Conservation (phyloP, 2,113 vertebrate species). For the Mormyrus iriodes region DNA sequence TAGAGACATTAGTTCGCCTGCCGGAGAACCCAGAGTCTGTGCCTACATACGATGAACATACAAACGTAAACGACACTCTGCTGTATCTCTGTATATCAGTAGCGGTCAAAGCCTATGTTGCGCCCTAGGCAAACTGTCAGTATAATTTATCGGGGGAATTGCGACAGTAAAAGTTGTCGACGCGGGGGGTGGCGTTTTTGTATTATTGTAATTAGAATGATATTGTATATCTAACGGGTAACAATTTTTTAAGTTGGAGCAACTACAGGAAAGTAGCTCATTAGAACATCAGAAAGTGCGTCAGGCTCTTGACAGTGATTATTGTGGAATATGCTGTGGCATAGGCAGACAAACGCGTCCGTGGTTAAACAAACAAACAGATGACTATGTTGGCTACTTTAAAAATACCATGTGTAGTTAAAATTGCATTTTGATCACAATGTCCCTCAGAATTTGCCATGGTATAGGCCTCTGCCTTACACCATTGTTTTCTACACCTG, state of each 20-base stretch:
- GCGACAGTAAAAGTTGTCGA: background rate
- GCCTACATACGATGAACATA: too few species aligned
- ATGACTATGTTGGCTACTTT: background rate
- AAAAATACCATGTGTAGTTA: background rate
- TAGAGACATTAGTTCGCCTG: background rate
- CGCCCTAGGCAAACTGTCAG: too few species aligned
- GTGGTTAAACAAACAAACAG: background rate
- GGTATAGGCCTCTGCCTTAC: background rate
- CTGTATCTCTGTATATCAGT: too few species aligned
- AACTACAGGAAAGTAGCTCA: background rate
- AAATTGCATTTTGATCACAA: background rate
- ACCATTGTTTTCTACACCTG: background rate
- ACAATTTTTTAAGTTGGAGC: background rate
- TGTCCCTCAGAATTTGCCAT: background rate
- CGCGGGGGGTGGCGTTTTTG: background rate
- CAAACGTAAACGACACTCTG: too few species aligned
- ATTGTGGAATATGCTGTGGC: background rate
- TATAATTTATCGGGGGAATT: background rate
- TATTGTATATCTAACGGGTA: background rate
- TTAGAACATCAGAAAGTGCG: background rate
- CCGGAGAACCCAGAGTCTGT: too few species aligned
- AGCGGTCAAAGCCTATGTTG: too few species aligned
- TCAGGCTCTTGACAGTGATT: background rate
- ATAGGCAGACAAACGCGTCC: too few species aligned
- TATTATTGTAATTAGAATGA: background rate